Percentiles rank a stretch among this genome's conserved stretches.
Evolutionary conservation across 2,113 vertebrate genomes (phyloP).

Genomic region (Apeltes quadracus): DNA sequence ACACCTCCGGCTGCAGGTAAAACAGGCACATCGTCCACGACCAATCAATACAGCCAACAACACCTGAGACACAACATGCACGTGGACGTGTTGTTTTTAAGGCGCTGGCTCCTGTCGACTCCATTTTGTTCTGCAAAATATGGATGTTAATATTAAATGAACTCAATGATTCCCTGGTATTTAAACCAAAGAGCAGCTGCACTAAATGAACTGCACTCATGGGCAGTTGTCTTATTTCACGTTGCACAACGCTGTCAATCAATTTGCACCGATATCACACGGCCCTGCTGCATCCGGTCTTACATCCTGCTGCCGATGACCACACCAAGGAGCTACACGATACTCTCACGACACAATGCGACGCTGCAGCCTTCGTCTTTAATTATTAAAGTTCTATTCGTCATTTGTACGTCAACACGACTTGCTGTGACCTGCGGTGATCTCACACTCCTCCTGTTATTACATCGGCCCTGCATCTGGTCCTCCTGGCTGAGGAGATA

Average conservation of each 20-base stretch:
- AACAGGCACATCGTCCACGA: too few species aligned
- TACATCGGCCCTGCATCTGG: conserved; percentile 17
- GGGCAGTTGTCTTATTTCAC: not conserved
- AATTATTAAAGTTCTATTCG: not conserved
- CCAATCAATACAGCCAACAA: too few species aligned
- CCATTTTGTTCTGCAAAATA: not conserved
- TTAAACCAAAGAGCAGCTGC: not conserved
- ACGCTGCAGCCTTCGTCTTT: not conserved
- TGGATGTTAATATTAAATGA: too few species aligned
- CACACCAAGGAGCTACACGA: not conserved
- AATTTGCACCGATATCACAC: not conserved
- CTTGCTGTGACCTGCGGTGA: conserved; percentile 14
- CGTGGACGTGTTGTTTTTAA: not conserved
- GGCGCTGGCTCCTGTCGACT: not conserved
- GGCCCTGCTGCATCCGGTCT: not conserved
- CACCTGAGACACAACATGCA: not conserved
- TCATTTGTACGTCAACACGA: not conserved
- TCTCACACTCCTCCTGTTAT: conserved; percentile 10
- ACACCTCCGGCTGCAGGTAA: too few species aligned
- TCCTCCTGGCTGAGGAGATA: conserved; percentile 32
- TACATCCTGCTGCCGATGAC: not conserved
- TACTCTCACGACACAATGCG: too few species aligned
- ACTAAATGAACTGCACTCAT: not conserved
- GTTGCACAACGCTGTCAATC: not conserved
- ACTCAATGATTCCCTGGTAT: not conserved